A percentile compares a stretch with the other conserved stretches of the same genome.
Conservation (phyloP, 2,797 vertebrate species). For the Chelmon rostratus region DNA sequence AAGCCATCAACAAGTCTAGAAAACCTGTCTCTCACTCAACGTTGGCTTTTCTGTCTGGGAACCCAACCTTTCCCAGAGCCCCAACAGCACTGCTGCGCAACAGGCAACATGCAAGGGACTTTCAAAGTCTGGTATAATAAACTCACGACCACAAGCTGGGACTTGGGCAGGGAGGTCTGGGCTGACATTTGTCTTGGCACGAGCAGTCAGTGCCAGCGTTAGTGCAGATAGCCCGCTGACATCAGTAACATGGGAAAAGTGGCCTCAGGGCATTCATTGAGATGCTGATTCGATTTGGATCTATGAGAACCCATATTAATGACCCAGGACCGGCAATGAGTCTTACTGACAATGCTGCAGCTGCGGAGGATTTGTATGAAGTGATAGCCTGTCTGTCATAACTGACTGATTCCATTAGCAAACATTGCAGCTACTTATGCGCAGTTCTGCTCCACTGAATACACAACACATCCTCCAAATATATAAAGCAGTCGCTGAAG, state of each 20-base stretch:
- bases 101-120: constrained; percentile 55
- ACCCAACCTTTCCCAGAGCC: constrained; percentile 83
- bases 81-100: constrained; percentile 27
- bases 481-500: neutral
- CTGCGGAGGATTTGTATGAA: constrained; percentile 39
- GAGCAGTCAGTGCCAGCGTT: constrained; percentile 57
- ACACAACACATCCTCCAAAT: neutral
- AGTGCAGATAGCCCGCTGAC: constrained; percentile 63
- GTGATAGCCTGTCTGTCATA: neutral
- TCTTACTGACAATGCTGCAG: constrained; percentile 22
- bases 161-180: constrained; percentile 45
- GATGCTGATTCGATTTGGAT: constrained; percentile 42
- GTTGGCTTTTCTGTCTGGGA: constrained; percentile 76
- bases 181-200: constrained; percentile 84
- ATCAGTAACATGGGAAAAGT: constrained; percentile 75
- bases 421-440: neutral
- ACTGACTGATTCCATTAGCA: constrained; percentile 1
- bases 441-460: neutral
- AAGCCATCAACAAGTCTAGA: constrained; percentile 48
- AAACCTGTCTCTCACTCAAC: constrained; percentile 54
- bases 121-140: constrained; percentile 66
- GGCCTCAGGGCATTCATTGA: constrained; percentile 43
- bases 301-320: constrained; percentile 46
- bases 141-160: constrained; percentile 64
- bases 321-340: constrained; percentile 29